Percentiles rank a stretch among this genome's conserved stretches.
Evolutionary conservation across 1,140 invertebrate species (phyloP).

Genomic region (Chironomus striatipennis): DNA sequence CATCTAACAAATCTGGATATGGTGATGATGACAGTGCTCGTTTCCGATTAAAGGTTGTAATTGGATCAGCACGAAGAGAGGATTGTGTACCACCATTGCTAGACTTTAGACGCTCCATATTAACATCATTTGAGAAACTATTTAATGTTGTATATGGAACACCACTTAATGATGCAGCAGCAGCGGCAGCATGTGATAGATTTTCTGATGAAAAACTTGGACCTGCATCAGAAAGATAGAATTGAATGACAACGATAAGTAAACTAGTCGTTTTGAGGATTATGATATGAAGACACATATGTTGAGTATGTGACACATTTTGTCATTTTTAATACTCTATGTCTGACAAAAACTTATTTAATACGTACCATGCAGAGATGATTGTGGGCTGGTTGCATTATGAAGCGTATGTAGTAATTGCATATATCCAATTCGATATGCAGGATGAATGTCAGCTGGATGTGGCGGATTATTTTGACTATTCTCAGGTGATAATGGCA

Average conservation of each 20-base stretch:
- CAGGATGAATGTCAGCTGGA: conserved; percentile 45
- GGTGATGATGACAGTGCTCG: conserved; percentile 88
- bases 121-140: not conserved
- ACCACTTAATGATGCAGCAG: too few relatives aligned
- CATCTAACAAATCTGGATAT: conserved; percentile 87
- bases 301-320: not conserved
- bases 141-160: conserved; percentile 6
- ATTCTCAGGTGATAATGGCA: conserved; percentile 23
- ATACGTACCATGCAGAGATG: conserved; percentile 45
- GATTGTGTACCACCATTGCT: conserved; percentile 43
- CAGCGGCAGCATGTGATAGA: not conserved
- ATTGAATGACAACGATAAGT: not conserved
- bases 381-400: conserved; percentile 42
- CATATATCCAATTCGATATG: conserved; percentile 59
- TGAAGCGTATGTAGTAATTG: conserved; percentile 58
- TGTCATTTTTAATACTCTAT: too few relatives aligned
- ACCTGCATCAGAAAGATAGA: not conserved
- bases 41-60: conserved; percentile 69
- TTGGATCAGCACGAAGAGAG: conserved; percentile 50
- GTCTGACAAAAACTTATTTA: not conserved
- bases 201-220: not conserved
- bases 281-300: not conserved
- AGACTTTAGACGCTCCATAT: conserved; percentile 28
- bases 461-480: conserved; percentile 22
- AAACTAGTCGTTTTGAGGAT: too few relatives aligned